Evolutionary conservation across 92 coral and sea anemone genomes (phyloP).

Genomic region (Epizoanthus rinbou): DNA sequence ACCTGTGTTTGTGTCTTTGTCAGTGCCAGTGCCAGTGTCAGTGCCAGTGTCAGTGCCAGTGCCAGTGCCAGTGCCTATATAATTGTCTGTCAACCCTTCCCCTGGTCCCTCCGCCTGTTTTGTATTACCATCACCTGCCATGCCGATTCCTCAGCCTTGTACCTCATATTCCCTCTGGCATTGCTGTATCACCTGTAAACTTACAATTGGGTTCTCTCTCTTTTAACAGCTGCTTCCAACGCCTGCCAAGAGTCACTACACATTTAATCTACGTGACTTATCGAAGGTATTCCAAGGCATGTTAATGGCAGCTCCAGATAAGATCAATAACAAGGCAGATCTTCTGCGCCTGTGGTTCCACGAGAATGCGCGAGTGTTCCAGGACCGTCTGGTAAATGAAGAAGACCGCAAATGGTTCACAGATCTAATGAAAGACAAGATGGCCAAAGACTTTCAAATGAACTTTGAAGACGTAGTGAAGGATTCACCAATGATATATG

Average conservation of each 20-base stretch:
- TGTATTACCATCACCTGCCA: background rate
- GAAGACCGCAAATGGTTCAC: conserved; percentile 94
- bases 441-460: conserved; percentile 78
- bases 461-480: conserved; percentile 84
- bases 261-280: conserved; percentile 96
- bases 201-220: background rate
- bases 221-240: conserved; percentile 84
- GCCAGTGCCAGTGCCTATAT: too few species aligned
- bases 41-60: too few species aligned
- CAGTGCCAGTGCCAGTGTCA: background rate
- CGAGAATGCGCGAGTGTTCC: conserved; percentile 97
- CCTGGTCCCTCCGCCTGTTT: too few species aligned
- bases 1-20: too few species aligned
- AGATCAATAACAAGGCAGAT: conserved; percentile 77
- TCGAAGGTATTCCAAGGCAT: conserved; percentile 99
- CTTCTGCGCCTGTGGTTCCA: conserved; percentile 92
- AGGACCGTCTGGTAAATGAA: conserved; percentile 94
- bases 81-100: too few species aligned
- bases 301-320: conserved; percentile 90
- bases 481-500: conserved; percentile 92
- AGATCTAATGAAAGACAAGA: conserved; percentile 85
- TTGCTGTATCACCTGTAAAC: background rate
- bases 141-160: background rate
- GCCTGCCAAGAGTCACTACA: conserved; percentile 99
- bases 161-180: background rate